These are phyloP conservation scores for Bombyx mori DNA, from an alignment of 1,140 invertebrate species.

Conservation along the genomic window ASM3026992v2 NC_085110.1:18071501-18072000, in stretches of 20 bases:
- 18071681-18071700: slow-evolving; percentile 96
- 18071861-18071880: slow-evolving; percentile 75
- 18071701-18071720: slow-evolving; percentile 96
- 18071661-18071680: slow-evolving; percentile 96
- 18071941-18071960: no score
- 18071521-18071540: no score
- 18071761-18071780: slow-evolving; percentile 78
- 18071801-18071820: slow-evolving; percentile 92
- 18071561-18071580: no score
- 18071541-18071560: no score
- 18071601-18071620: no score
- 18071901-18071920: slow-evolving; percentile 43
- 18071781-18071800: slow-evolving; percentile 83
- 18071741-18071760: slow-evolving; percentile 93
- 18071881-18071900: slow-evolving; percentile 46
- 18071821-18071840: slow-evolving; percentile 77
- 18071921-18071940: no score
- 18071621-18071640: no score
- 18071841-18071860: slow-evolving; percentile 78
- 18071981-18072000: no score
- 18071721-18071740: slow-evolving; percentile 89
- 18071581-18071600: no score
- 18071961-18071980: no score
- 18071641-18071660: slow-evolving; percentile 79
- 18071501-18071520: no score